These are phyloP conservation scores for Drosophila simulans DNA, from an alignment of 1,140 invertebrate genomes.

Conservation along the genomic window DNA sequence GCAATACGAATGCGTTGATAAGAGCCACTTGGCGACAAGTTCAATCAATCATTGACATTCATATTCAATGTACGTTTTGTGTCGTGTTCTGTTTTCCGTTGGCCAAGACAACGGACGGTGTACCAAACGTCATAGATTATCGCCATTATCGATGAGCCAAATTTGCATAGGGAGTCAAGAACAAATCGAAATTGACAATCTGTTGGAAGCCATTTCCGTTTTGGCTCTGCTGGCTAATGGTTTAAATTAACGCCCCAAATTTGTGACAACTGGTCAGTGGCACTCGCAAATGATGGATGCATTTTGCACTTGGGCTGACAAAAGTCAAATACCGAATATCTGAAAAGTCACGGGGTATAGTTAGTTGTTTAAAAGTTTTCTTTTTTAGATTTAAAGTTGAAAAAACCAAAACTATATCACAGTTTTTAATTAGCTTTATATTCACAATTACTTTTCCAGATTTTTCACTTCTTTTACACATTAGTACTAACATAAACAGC, in stretches of 20 bases:
- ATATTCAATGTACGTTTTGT: not conserved
- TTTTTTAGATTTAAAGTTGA: not conserved
- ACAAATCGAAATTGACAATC: constrained; percentile 25
- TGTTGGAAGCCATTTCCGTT: constrained; percentile 23
- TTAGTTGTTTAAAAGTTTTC: too few species aligned
- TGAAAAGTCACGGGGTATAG: not conserved
- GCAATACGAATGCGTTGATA: constrained; percentile 40
- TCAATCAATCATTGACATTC: constrained; percentile 44
- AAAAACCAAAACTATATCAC: not conserved
- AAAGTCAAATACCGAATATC: constrained; percentile 16
- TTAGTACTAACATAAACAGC: constrained; percentile 23
- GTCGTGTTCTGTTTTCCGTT: not conserved
- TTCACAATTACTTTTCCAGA: not conserved
- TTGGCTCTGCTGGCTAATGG: constrained; percentile 19
- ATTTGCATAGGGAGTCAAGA: constrained; percentile 40
- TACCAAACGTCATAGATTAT: constrained; percentile 23
- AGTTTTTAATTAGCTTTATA: constrained; percentile 1
- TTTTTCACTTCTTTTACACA: constrained; percentile 1
- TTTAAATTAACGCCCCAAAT: constrained; percentile 36
- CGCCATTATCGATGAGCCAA: constrained; percentile 3
- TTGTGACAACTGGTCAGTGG: constrained; percentile 36
- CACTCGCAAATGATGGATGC: constrained; percentile 21
- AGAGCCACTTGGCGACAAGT: constrained; percentile 33
- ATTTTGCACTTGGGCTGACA: constrained; percentile 8
- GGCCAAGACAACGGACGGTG: constrained; percentile 17